Base-by-base conservation (phyloP, 2,113 vertebrate species). In the Bubo blakistoni region DNA sequence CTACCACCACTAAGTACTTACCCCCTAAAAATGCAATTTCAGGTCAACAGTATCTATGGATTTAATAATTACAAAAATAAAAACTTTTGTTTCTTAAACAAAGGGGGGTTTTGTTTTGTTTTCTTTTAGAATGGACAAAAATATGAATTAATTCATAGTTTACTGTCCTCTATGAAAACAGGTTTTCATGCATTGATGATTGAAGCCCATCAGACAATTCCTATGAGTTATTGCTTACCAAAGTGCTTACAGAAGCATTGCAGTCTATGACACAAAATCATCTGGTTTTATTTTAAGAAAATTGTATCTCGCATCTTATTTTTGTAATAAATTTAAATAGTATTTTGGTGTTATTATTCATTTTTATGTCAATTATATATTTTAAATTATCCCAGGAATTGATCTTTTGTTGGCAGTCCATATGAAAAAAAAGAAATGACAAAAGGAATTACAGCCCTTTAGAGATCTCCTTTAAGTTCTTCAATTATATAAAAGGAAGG, bases 21-120 rank as follows among this genome's bases (percentile, higher is more conserved):
- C 30, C 15, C 20, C 7, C 6, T 54, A 40, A 81, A 92, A 81
- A 84, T 29, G 7, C 8, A 46, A 29, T 78, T 92, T 73, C 19
- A 17, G 7, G 27, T 59, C 30, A 81, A n/a, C 0, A 0, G 1
- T 47, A 61, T 16, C 11, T 49, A 36, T 27, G 4, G 13, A n/a
- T 90, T 36, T 80, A 74, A 76, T 44, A 86, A 79, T 34, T 57
- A 63, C 0, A 6, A 76, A 91, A 84, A 40, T 2, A 78, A 62
- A 55, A 12, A 0, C 1, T 17, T 78, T 38, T 59, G 7, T 34
- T 91, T 51, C 42, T 63, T 70, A 67, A 84, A 40, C 22, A 66
- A 70, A 54, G 4, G 7, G 9, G 1, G 0, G 3, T 26, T 40
- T 24, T 55, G 20, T 4, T 88, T 84, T 65, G 3, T 66, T 82